phyloP scores from a whole-genome alignment of 2,888 invertebrate genomes.

The Cyaniris semiargus region DNA sequence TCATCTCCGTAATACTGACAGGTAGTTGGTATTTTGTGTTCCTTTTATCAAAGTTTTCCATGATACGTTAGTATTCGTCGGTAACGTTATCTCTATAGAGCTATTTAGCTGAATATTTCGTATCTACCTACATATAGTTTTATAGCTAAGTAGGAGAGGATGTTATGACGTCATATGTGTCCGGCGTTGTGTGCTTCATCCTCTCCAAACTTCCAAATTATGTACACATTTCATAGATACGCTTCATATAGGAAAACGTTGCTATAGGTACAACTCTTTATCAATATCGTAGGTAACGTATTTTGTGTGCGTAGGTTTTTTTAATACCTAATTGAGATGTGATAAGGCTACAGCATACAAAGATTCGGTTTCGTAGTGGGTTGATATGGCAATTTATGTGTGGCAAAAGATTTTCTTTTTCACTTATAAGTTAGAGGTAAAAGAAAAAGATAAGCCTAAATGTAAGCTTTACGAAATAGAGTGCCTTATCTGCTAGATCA shows the following conservation, averaged over 20 bases:
- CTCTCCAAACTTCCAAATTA: conserved; percentile 9
- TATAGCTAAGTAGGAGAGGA: conserved; percentile 4
- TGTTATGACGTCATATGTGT: conserved; percentile 13
- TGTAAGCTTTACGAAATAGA: not conserved
- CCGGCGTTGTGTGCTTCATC: not conserved
- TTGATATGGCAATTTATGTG: not conserved
- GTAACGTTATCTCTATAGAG: conserved; percentile 1
- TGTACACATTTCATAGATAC: conserved; percentile 10
- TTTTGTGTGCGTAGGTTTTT: not conserved
- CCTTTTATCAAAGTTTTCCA: not conserved
- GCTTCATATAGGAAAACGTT: not conserved
- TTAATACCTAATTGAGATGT: conserved; percentile 11
- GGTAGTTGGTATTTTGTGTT: not conserved
- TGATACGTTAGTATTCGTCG: not conserved
- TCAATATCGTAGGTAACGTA: not conserved
- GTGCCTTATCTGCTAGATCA: too few species aligned
- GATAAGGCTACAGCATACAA: not conserved
- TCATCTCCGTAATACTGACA: not conserved
- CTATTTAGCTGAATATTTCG: conserved; percentile 14
- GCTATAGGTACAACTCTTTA: conserved; percentile 21
- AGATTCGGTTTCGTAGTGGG: not conserved
- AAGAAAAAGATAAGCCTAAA: not conserved
- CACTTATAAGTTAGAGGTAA: too few species aligned
- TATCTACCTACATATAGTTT: conserved; percentile 18
- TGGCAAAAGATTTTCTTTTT: not conserved